These are phyloP conservation scores for Geodia barretti DNA, from an alignment of 37 sponge, comb jelly and placozoan species.

Conservation along the genomic window DNA sequence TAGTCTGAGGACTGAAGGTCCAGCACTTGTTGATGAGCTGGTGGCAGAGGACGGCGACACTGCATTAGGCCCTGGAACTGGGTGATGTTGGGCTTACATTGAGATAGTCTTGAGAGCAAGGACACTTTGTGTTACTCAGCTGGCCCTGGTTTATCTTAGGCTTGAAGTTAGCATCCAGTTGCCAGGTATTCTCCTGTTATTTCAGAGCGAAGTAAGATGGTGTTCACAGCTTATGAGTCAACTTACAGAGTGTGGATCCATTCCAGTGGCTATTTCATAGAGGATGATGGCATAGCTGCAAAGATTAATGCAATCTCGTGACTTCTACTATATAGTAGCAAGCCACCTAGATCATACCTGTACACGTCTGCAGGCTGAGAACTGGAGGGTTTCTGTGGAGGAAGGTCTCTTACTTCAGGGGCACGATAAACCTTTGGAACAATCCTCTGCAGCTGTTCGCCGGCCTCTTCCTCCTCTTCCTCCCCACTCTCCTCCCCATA, in stretches of 20 bases:
- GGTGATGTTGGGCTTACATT: conserved; percentile 41
- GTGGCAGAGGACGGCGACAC: neutral
- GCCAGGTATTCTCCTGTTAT: neutral
- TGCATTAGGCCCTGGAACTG: neutral
- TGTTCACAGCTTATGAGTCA: too few relatives aligned
- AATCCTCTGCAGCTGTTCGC: neutral
- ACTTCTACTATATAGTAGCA: too few relatives aligned
- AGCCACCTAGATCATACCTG: conserved; percentile 45
- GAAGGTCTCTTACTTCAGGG: conserved; percentile 45
- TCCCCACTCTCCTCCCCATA: neutral
- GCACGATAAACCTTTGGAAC: conserved; percentile 37
- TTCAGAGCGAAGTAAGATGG: neutral
- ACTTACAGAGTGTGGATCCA: conserved; percentile 77
- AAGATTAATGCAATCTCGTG: too few relatives aligned
- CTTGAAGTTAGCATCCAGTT: conserved; percentile 24
- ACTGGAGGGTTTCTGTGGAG: neutral
- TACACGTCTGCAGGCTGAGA: conserved; percentile 66
- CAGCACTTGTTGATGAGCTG: conserved; percentile 82
- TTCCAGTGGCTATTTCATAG: conserved; percentile 76
- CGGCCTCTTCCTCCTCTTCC: neutral
- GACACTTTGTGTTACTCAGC: conserved; percentile 47
- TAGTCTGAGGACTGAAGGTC: conserved; percentile 24
- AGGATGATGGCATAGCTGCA: conserved; percentile 76
- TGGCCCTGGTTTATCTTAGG: conserved; percentile 47
- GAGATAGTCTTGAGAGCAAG: conserved; percentile 59